Evolutionary conservation across 2,797 vertebrate species (phyloP), one percentile per base, ranked within the genome.

Genomic region (Xenopus petersii): DNA sequence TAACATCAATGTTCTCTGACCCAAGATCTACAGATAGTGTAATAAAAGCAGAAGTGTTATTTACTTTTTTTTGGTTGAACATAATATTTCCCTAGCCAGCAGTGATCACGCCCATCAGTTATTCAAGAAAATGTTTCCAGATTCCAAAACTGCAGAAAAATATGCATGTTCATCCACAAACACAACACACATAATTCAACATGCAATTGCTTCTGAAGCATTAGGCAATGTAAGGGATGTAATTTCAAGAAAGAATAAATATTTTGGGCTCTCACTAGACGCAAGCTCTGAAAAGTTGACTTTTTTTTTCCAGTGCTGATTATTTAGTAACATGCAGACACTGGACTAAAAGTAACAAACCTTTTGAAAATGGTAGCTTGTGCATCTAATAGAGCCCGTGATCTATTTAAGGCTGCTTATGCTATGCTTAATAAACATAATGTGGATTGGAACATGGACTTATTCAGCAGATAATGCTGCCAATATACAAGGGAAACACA

Each of bases 141-240:
- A 48, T 24, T 75, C 67, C 3, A 71, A 71, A 64, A 65, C 65
- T 65, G 33, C 60, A 46, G 59, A 75, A 3, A 49, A 2, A 17
- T 69, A 42, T 54, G 12, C 4, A n/a, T 63, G 13, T 70, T 59
- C 56, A 36, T 55, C 61, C 16, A 64, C 59, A 2, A 70, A 75
- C 54, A 64, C 13, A 33, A 16, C 61, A 12, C 61, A 54, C 24
- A 24, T 64, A 13, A 17, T 70, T 48, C 33, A 68, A 30, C 33
- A 48, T 71, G 59, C 67, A n/a, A 24, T 70, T 30, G 58, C 36
- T 61, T 59, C 48, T 11, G 60, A 63, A 47, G 33, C 59, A 64
- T 15, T 63, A 15, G 24, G 30, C 15, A 1, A 30, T 42, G 26
- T 36, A 16, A 63, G 61, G 30, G 26, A 13, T 11, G 33, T 13